Base-by-base conservation (phyloP, 2,113 vertebrate genomes). In the Mastomys coucha region DNA sequence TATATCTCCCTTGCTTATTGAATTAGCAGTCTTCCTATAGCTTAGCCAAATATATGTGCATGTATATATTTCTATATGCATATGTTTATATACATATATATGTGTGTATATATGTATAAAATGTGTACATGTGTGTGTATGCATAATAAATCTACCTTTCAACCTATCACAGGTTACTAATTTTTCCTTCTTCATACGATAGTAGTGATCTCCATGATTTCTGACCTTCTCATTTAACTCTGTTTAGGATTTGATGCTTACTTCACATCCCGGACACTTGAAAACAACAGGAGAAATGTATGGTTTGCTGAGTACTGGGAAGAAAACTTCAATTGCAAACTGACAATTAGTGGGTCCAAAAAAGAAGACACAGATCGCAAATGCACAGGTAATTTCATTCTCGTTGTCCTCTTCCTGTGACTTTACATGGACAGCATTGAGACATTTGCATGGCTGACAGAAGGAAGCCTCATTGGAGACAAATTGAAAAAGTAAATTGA, bases 251-350 rank as follows among this genome's bases (percentile, higher is more conserved):
- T 99, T 5, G 99, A 99, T 72, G 93, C 98, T 28, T 99, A 99
- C 77, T 99, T 99, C 96, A 99, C 98, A 0, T 99, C 99, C 0
- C 99, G 99, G 39, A 99, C 99, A 0, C 98, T 99, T 97, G 99
- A 99, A 98, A 99, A 99, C 98, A 99, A 99, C 98, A 96, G 99
- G 76, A 99, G 99, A 98, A 99, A 99, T 5, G 99, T 99, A 1
- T 99, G 99, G 99, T 99, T 99, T 89, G 99, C 99, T 0, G 99
- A 99, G 96, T 99, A 99, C 98, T 99, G 99, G 99, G 99, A 99
- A 97, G 99, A 99, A 97, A 99, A 99, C 98, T 99, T 99, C 98
- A 99, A 99, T 98, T 99, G 99, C 98, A 99, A 99, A 96, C 98
- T 99, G 93, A 99, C 99, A 3, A 99, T 99, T 99, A 99, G 99